These are phyloP conservation scores for Malthinus seriepunctatus DNA, from an alignment of 2,888 invertebrate genomes.

Conservation along the genomic window DNA sequence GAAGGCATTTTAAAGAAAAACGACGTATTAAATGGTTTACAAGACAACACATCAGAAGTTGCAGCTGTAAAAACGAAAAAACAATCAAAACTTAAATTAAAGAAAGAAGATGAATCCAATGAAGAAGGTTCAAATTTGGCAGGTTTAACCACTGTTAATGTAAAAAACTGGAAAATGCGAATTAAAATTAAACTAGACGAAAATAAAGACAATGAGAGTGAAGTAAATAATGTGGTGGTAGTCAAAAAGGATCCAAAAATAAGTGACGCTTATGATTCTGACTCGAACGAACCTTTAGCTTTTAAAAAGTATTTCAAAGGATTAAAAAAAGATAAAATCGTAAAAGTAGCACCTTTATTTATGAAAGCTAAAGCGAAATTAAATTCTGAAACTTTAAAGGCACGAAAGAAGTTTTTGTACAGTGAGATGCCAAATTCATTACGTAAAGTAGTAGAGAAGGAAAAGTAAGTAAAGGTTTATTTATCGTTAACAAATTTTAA, in stretches of 20 bases:
- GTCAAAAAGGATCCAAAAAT: constrained; percentile 3
- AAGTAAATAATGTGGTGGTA: background rate
- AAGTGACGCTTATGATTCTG: background rate
- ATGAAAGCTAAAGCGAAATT: constrained; percentile 55
- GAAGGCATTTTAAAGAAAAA: constrained; percentile 1
- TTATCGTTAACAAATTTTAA: background rate
- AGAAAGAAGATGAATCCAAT: background rate
- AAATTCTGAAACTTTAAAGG: constrained; percentile 63
- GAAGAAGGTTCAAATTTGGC: background rate
- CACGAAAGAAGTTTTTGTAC: constrained; percentile 70
- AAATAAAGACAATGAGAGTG: constrained; percentile 12
- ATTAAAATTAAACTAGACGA: constrained; percentile 27
- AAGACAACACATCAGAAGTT: background rate
- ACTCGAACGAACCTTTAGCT: constrained; percentile 3
- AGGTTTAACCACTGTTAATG: constrained; percentile 7
- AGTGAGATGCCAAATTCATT: constrained; percentile 72
- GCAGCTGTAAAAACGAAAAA: background rate
- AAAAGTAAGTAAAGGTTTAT: constrained; percentile 34
- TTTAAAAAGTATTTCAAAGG: background rate
- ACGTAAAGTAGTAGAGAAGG: constrained; percentile 60
- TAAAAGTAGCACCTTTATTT: constrained; percentile 76
- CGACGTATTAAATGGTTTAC: background rate
- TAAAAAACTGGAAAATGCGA: constrained; percentile 36
- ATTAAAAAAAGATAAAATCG: constrained; percentile 36
- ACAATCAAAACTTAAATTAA: constrained; percentile 2